Evolutionary conservation across 2,888 invertebrate species (phyloP).

Genomic region (Gasteruption jaculator): DNA sequence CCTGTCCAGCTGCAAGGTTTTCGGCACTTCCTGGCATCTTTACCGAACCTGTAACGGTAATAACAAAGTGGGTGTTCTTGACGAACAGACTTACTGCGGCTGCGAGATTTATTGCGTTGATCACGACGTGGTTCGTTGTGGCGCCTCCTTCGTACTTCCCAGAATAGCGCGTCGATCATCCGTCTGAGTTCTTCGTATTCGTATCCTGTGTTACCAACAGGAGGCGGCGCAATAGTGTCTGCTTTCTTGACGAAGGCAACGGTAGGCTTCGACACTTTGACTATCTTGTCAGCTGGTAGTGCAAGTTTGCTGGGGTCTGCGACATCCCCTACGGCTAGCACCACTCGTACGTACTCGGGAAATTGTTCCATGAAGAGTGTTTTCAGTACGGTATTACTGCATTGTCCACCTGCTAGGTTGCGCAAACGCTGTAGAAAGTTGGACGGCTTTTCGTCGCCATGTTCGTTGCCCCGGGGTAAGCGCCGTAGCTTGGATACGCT

Average conservation of each 20-base stretch:
- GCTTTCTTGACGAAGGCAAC: no score
- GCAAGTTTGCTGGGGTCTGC: background rate
- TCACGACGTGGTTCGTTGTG: no score
- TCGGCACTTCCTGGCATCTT: background rate
- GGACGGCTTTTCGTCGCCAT: slow-evolving; percentile 11
- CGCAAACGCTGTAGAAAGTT: slow-evolving; percentile 5
- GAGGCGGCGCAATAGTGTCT: no score
- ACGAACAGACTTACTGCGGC: no score
- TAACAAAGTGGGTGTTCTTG: no score
- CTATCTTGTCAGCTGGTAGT: background rate
- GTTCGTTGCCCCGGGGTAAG: slow-evolving; percentile 1
- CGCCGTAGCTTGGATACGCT: slow-evolving; percentile 8
- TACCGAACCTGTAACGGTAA: background rate
- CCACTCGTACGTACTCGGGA: background rate
- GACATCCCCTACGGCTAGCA: background rate
- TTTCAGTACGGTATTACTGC: background rate
- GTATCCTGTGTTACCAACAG: no score
- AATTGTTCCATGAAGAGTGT: background rate
- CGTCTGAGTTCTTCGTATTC: no score
- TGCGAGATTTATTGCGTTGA: no score
- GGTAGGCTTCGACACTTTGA: background rate
- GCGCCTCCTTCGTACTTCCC: no score
- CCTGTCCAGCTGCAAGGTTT: background rate
- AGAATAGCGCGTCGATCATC: no score
- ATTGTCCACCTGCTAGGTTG: background rate